These are phyloP conservation scores for Beroe forskalii DNA, from an alignment of 37 sponge, comb jelly and placozoan genomes.

Conservation along the genomic window DNA sequence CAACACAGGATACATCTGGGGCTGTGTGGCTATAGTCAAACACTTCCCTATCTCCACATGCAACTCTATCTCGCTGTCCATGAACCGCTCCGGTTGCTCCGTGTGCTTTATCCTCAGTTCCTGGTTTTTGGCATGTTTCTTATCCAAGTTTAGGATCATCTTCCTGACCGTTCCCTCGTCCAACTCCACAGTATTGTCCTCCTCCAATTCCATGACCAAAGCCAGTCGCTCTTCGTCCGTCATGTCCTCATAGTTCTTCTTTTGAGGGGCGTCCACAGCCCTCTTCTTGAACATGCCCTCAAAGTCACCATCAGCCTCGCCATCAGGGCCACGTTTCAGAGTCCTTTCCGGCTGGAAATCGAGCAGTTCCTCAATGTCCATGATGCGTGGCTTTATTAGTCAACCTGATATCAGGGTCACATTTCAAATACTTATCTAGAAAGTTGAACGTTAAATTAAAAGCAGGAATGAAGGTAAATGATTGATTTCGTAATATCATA, in stretches of 20 bases:
- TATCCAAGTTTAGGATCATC: constrained; percentile 90
- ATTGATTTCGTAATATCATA: too few species aligned
- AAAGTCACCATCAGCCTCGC: constrained; percentile 15
- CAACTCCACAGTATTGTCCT: constrained; percentile 74
- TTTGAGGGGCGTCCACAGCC: constrained; percentile 24
- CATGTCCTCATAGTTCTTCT: constrained; percentile 63
- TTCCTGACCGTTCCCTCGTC: constrained; percentile 77
- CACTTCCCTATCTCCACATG: constrained; percentile 88
- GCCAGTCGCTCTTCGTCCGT: constrained; percentile 77
- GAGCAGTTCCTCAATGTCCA: constrained; percentile 43
- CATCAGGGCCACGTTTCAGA: constrained; percentile 22
- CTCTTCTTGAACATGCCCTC: constrained; percentile 46
- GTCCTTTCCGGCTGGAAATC: constrained; percentile 57
- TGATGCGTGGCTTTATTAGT: not conserved
- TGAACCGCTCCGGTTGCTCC: constrained; percentile 89
- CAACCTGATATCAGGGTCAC: not conserved
- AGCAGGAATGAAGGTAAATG: too few species aligned
- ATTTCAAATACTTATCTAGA: too few species aligned
- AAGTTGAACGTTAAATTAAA: too few species aligned
- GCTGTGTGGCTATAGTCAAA: constrained; percentile 76
- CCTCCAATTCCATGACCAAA: constrained; percentile 74
- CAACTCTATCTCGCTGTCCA: constrained; percentile 95
- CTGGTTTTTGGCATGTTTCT: constrained; percentile 85
- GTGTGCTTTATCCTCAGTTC: constrained; percentile 93
- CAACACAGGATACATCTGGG: constrained; percentile 81